A percentile compares a stretch with the other conserved stretches of the same genome.
phyloP scores from a whole-genome alignment of 53 echinoderm and acorn worm species.

The Actinopyga echinites region DNA sequence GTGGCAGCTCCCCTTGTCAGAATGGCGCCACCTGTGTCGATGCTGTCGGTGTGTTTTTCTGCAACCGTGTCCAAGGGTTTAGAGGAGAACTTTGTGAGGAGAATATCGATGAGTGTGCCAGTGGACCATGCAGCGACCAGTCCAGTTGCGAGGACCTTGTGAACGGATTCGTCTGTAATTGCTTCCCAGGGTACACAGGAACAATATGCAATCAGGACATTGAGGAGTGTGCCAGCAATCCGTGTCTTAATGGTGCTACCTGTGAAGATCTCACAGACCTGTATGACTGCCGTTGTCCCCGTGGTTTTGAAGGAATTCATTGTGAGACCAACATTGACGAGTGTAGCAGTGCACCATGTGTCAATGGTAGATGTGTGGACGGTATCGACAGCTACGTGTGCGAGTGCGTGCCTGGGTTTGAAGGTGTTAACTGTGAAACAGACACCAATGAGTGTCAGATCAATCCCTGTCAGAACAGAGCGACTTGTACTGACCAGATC shows the following conservation, averaged over 20 bases:
- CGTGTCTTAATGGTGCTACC: slow-evolving; percentile 58
- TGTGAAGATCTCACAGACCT: slow-evolving; percentile 56
- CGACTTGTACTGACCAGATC: slow-evolving; percentile 57
- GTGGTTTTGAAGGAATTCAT: slow-evolving; percentile 63
- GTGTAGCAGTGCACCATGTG: slow-evolving; percentile 17
- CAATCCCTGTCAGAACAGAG: slow-evolving; percentile 71
- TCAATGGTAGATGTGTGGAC: slow-evolving; percentile 52
- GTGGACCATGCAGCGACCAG: slow-evolving; percentile 32
- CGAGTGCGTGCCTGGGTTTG: slow-evolving; percentile 59
- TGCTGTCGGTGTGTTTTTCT: slow-evolving; percentile 15
- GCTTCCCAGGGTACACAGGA: slow-evolving; percentile 40
- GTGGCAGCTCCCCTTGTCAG: slow-evolving; percentile 37
- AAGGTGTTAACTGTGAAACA: slow-evolving; percentile 65
- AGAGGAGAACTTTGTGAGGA: slow-evolving; percentile 46
- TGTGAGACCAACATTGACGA: slow-evolving; percentile 55
- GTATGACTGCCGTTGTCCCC: slow-evolving; percentile 61
- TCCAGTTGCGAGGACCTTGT: slow-evolving; percentile 34
- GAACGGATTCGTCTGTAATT: slow-evolving; percentile 34
- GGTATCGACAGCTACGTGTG: slow-evolving; percentile 61
- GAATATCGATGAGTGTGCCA: slow-evolving; percentile 53
- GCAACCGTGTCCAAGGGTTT: slow-evolving; percentile 38
- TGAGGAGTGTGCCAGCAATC: slow-evolving; percentile 48
- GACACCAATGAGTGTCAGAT: slow-evolving; percentile 67
- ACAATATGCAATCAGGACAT: slow-evolving; percentile 19
- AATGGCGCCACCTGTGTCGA: slow-evolving; percentile 43